phyloP scores from a whole-genome alignment of 2,888 invertebrate species.

The Tipula lateralis region DNA sequence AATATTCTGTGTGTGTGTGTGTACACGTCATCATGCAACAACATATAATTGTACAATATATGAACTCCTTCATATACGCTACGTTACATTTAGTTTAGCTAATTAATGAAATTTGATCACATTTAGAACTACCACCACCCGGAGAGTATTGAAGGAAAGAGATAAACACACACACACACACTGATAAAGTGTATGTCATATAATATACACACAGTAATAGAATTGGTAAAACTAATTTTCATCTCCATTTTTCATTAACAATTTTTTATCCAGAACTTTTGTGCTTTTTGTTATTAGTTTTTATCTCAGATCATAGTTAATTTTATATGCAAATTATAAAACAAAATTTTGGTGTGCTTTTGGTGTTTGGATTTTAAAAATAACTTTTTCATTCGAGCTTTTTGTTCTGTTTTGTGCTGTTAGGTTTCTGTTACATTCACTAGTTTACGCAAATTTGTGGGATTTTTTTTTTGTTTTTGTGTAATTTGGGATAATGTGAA shows the following conservation, averaged over 20 bases:
- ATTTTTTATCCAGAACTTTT: neutral
- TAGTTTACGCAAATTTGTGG: neutral
- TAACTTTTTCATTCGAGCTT: neutral
- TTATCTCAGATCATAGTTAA: neutral
- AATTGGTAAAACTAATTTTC: neutral
- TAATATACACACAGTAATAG: neutral
- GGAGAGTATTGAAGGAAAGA: neutral
- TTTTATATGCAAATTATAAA: conserved; percentile 5
- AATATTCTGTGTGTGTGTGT: no score
- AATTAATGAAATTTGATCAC: neutral
- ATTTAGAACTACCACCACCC: neutral
- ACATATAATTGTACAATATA: no score
- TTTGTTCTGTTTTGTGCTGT: neutral
- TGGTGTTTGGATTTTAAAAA: neutral
- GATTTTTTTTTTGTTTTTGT: neutral
- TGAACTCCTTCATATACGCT: no score
- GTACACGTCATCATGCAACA: no score
- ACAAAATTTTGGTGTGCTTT: neutral
- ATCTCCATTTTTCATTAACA: neutral
- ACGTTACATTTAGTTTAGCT: no score
- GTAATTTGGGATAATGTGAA: neutral
- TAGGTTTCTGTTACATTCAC: neutral
- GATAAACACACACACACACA: neutral
- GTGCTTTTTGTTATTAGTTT: neutral
- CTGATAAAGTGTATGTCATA: neutral